Percentiles rank a stretch among this genome's conserved stretches.
Conservation (phyloP, 2,888 invertebrate species). For the Hyposoter dolosus region DNA sequence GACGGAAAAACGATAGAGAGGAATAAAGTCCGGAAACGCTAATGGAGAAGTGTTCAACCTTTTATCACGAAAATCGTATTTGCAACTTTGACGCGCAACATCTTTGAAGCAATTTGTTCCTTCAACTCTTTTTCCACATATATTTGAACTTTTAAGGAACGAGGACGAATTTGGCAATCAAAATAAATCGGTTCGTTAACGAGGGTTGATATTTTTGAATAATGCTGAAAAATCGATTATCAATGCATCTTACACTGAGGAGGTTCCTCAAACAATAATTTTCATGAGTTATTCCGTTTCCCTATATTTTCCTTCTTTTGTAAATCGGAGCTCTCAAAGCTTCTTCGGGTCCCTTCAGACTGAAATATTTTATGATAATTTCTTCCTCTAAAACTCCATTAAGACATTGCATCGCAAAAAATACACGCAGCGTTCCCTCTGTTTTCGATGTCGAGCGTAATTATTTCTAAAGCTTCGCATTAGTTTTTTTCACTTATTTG, state of each 20-base stretch:
- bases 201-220: neutral
- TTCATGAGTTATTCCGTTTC: neutral
- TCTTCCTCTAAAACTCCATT: neutral
- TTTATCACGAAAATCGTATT: slow-evolving; percentile 24
- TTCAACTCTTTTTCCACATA: neutral
- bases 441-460: neutral
- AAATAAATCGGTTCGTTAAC: neutral
- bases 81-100: neutral
- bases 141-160: neutral
- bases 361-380: neutral
- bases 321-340: neutral
- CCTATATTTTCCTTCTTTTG: neutral
- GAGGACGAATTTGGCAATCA: no score
- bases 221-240: neutral
- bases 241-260: no score
- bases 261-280: no score
- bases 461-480: neutral
- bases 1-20: slow-evolving; percentile 23
- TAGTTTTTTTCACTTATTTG: neutral
- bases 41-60: slow-evolving; percentile 34
- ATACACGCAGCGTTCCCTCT: neutral
- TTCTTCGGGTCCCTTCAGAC: neutral
- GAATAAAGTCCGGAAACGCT: slow-evolving; percentile 5
- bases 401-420: neutral
- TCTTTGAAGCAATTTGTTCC: neutral